Percentiles rank a stretch among this genome's conserved stretches.
Conservation (phyloP, 2,888 invertebrate genomes). For the Chesias legatella region DNA sequence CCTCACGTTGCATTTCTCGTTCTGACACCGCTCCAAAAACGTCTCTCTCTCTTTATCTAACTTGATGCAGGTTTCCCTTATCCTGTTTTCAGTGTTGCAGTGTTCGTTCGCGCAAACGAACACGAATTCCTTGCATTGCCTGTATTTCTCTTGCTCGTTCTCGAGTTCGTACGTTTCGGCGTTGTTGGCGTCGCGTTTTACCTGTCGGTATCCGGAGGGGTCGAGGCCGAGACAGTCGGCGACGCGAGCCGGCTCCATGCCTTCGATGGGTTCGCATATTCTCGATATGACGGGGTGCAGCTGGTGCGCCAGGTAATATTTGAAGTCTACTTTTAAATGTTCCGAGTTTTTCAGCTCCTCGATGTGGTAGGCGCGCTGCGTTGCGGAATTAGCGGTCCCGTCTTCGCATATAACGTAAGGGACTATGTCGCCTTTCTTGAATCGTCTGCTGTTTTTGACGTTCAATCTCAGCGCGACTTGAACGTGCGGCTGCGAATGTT, state of each 20-base stretch:
- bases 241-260: conserved; percentile 93
- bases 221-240: conserved; percentile 93
- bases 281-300: conserved; percentile 97
- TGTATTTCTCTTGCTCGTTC: conserved; percentile 77
- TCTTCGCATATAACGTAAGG: conserved; percentile 97
- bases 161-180: conserved; percentile 71
- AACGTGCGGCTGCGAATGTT: conserved; percentile 91
- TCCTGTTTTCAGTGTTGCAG: conserved; percentile 79
- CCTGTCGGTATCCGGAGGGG: conserved; percentile 72
- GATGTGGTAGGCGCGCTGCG: conserved; percentile 95
- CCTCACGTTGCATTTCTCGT: conserved; percentile 83
- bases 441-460: conserved; percentile 86
- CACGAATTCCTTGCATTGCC: conserved; percentile 82
- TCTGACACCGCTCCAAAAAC: conserved; percentile 86
- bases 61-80: conserved; percentile 72
- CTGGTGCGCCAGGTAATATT: conserved; percentile 97
- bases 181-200: conserved; percentile 67
- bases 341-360: conserved; percentile 90
- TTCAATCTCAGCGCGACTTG: conserved; percentile 93
- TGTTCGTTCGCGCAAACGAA: conserved; percentile 81
- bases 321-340: conserved; percentile 87
- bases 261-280: conserved; percentile 97
- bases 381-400: conserved; percentile 88
- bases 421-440: conserved; percentile 96
- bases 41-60: conserved; percentile 69